These are phyloP conservation scores for Sebastolobus alascanus DNA, from an alignment of 2,797 vertebrate species.

Conservation along the genomic window DNA sequence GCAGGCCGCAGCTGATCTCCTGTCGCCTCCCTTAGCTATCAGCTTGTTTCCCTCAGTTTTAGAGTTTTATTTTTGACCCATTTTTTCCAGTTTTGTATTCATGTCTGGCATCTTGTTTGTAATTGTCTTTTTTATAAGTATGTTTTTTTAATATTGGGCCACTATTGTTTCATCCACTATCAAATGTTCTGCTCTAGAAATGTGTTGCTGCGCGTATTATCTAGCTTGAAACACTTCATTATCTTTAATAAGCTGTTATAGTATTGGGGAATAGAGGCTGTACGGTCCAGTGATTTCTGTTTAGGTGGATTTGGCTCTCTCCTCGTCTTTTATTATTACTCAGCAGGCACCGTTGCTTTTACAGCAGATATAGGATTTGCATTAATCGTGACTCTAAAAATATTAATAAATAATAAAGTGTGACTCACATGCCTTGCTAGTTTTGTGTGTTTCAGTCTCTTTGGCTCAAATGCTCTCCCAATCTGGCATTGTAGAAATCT, in stretches of 20 bases:
- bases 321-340: conserved; percentile 37
- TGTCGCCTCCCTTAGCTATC: background rate
- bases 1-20: conserved; percentile 13
- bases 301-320: conserved; percentile 43
- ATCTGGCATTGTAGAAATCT: conserved; percentile 37
- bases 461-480: conserved; percentile 43
- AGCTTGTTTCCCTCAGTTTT: conserved; percentile 9
- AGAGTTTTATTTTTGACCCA: conserved; percentile 7
- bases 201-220: conserved; percentile 34
- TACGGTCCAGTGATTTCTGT: conserved; percentile 63
- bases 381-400: conserved; percentile 46
- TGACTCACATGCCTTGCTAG: conserved; percentile 46
- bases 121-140: conserved; percentile 5
- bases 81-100: background rate
- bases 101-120: conserved; percentile 5
- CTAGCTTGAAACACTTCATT: conserved; percentile 55
- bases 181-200: conserved; percentile 22
- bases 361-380: conserved; percentile 37
- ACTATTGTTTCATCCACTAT: conserved; percentile 21
- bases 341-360: conserved; percentile 29
- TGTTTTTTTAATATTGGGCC: background rate
- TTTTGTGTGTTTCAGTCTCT: conserved; percentile 29
- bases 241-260: conserved; percentile 62
- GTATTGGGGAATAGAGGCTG: conserved; percentile 39
- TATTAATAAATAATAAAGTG: conserved; percentile 50